These are phyloP conservation scores for Bettongia penicillata DNA, from an alignment of 2,113 vertebrate species.

Conservation along the genomic window DNA sequence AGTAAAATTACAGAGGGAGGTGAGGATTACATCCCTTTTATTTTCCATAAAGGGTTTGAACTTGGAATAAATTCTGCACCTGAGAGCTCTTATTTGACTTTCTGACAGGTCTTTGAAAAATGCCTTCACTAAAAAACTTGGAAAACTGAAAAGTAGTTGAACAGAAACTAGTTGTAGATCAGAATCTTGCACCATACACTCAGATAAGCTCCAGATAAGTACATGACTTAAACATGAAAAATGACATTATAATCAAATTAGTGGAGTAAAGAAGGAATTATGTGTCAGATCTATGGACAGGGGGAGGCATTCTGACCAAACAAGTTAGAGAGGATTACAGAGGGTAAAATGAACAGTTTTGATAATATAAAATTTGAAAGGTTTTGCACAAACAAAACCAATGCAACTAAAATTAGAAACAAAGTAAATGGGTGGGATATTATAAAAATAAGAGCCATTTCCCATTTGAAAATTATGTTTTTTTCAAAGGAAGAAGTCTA, in stretches of 20 bases:
- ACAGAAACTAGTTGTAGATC: background rate
- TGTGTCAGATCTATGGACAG: background rate
- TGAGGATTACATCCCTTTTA: slow-evolving; percentile 70
- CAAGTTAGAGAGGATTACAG: background rate
- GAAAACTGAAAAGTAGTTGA: background rate
- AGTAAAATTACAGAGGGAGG: slow-evolving; percentile 89
- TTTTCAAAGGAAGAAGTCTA: background rate
- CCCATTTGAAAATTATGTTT: too few species aligned
- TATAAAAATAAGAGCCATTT: background rate
- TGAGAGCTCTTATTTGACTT: slow-evolving; percentile 52
- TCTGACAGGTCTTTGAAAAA: background rate
- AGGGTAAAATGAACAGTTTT: background rate
- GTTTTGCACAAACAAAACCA: background rate
- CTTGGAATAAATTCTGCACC: slow-evolving; percentile 46
- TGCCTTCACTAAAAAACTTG: background rate
- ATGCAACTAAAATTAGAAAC: background rate
- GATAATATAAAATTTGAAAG: background rate
- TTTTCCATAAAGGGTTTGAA: slow-evolving; percentile 4
- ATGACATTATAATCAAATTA: background rate
- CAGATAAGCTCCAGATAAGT: background rate
- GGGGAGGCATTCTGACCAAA: background rate
- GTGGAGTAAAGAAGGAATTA: background rate
- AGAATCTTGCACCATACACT: background rate
- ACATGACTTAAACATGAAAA: background rate
- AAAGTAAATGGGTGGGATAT: background rate